Percentiles rank a stretch among this genome's conserved stretches.
These are phyloP conservation scores for Diadophis punctatus DNA, from an alignment of 2,113 vertebrate species.

Conservation along the genomic window DNA sequence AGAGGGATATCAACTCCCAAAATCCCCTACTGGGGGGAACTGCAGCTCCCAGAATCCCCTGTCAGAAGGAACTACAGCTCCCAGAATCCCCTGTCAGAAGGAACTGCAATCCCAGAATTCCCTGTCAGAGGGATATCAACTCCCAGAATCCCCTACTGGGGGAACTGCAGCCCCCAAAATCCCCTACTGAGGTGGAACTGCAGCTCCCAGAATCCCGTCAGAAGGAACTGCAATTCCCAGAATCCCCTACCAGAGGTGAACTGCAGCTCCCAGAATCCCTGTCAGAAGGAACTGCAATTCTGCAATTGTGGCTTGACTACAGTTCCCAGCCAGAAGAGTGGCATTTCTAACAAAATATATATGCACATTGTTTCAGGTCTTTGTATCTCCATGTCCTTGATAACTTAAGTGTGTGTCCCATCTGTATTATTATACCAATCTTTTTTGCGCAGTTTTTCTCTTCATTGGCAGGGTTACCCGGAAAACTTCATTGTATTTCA, in stretches of 20 bases:
- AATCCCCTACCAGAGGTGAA: background rate
- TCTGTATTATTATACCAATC: background rate
- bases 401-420: background rate
- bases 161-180: no score
- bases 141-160: background rate
- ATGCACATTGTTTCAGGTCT: background rate
- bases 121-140: background rate
- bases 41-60: background rate
- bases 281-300: rapidly evolving
- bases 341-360: background rate
- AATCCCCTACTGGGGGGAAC: background rate
- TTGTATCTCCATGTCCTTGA: background rate
- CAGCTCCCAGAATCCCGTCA: background rate
- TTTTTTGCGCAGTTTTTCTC: background rate
- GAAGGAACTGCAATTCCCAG: background rate
- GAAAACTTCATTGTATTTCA: background rate
- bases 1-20: no score
- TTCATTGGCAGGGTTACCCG: background rate
- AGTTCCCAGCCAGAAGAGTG: background rate
- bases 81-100: background rate
- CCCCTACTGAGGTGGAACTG: background rate
- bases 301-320: no score
- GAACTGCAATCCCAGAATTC: background rate
- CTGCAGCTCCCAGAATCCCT: no score
- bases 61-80: background rate